These are phyloP conservation scores for Nannoperca australis DNA, from an alignment of 2,797 vertebrate genomes.

Conservation along the genomic window DNA sequence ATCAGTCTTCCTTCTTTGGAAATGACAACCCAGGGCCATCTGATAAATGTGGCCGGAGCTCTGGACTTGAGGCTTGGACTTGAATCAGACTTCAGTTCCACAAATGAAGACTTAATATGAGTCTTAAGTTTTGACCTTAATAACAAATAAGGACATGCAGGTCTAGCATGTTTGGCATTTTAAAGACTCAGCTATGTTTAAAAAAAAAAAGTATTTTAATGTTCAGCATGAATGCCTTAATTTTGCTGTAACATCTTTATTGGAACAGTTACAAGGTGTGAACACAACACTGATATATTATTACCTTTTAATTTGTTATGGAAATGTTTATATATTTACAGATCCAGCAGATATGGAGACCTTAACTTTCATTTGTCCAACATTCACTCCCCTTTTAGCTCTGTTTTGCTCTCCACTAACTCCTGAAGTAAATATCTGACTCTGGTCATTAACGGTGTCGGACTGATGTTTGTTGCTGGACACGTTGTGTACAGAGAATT, in stretches of 20 bases:
- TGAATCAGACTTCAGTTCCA: not conserved
- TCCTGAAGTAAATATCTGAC: not conserved
- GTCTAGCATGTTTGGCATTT: not conserved
- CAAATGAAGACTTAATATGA: not conserved
- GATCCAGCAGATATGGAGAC: not conserved
- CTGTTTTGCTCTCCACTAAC: not conserved
- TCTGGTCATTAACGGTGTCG: too few species aligned
- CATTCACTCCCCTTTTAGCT: not conserved
- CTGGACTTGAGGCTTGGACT: not conserved
- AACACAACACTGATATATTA: not conserved
- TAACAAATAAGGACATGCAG: not conserved
- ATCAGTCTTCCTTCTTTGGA: conserved; percentile 49
- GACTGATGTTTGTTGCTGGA: too few species aligned
- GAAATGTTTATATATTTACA: not conserved
- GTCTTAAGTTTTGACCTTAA: not conserved
- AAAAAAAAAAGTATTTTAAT: not conserved
- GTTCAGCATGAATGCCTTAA: not conserved
- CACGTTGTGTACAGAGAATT: not conserved
- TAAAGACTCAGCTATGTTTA: not conserved
- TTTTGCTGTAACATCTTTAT: not conserved
- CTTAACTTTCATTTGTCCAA: not conserved
- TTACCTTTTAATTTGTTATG: not conserved
- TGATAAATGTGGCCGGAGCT: conserved; percentile 45
- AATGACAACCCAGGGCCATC: conserved; percentile 50
- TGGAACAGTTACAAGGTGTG: not conserved